Evolutionary conservation across 1,140 invertebrate genomes (phyloP), one percentile per base, ranked within the genome.

Genomic region (Ceratoteleas bidentatus): DNA sequence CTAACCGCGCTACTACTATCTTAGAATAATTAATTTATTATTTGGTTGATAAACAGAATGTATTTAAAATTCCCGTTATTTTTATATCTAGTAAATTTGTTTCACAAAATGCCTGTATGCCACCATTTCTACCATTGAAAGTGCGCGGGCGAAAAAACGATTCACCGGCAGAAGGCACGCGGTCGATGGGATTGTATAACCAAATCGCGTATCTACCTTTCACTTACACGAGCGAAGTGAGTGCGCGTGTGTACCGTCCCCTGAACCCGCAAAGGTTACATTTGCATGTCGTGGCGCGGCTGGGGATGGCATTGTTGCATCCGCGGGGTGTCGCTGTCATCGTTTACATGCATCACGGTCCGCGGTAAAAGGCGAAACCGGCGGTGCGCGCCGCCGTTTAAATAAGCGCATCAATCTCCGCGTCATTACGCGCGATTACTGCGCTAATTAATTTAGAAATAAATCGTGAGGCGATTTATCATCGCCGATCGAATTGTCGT

Each of bases 231-330:
- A 53, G 60, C 72, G 64, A 62, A 72, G 65, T 56, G 69, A 74
- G 61, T 57, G 75, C 73, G 70, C 80, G 74, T 74, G 75, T 70
- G 81, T 66, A 77, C 70, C 83, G 74, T 82, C 79, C 76, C 70
- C 75, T 80, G 72, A 75, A 80, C 68, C 73, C 52, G 75, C 75
- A 85, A 85, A 85, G 83, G 80, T 85, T 85, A 85, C 83, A 85
- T 85, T 82, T 82, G 76, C 83, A 84, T 84, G 76, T 82, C 61
- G 65, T 78, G 61, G 60, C 36, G 15, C 57, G 69, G 58, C 43
- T 73, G 58, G 68, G 47, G 64, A 61, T 52, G 73, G 47, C 57
- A 80, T 79, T 79, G 78, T 84, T 60, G 45, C 50, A 57, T 70
- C 58, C 58, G 47, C 60, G 69, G 68, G 58, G 32, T 68, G 74